Conservation (phyloP, 2,797 vertebrate species). For the Chaetophractus vellerosus region DNA sequence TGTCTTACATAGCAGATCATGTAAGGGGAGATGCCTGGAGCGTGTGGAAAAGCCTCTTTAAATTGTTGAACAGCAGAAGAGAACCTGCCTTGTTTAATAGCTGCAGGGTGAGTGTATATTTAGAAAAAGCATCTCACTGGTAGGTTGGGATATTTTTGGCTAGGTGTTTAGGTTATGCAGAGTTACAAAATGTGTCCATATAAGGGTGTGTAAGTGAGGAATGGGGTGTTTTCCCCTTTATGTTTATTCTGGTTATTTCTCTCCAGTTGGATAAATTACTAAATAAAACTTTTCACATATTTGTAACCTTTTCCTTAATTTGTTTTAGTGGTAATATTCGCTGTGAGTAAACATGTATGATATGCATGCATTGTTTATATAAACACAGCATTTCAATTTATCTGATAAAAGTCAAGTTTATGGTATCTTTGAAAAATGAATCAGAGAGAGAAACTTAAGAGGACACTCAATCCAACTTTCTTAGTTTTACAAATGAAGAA, state of each 20-base stretch:
- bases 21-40: background rate
- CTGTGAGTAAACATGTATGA: background rate
- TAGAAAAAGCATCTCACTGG: background rate
- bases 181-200: background rate
- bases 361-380: background rate
- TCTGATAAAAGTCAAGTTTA: background rate
- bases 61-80: background rate
- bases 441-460: background rate
- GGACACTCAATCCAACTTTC: background rate
- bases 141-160: background rate
- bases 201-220: background rate
- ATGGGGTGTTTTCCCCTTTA: background rate
- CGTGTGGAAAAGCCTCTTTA: slow-evolving; percentile 3
- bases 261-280: background rate
- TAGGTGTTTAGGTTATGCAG: background rate
- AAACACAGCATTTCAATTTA: background rate
- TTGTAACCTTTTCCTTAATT: background rate
- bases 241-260: background rate
- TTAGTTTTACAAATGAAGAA: slow-evolving; percentile 30
- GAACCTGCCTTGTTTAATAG: background rate
- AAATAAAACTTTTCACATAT: background rate
- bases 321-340: background rate
- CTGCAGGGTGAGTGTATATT: background rate
- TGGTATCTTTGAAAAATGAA: background rate
- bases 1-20: background rate